Percentiles rank a stretch among this genome's conserved stretches.
Evolutionary conservation across 2,113 vertebrate genomes (phyloP).

Genomic region (Antidorcas marsupialis): DNA sequence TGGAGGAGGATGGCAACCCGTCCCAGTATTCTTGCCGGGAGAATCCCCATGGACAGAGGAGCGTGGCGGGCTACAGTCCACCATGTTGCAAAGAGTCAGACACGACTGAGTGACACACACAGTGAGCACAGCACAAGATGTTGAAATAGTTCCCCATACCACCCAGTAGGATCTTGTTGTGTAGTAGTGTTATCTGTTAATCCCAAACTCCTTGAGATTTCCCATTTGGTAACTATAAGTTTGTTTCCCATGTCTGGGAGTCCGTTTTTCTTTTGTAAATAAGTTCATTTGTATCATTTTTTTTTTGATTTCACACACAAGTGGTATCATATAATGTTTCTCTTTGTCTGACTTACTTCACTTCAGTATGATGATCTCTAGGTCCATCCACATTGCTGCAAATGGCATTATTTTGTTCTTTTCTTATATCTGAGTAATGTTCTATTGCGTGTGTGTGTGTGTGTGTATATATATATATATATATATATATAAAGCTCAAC

Average conservation of each 20-base stretch:
- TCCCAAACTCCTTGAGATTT: background rate
- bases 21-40: background rate
- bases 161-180: background rate
- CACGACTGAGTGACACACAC: background rate
- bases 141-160: background rate
- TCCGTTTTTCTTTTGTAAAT: background rate
- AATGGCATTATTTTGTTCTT: background rate
- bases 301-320: background rate
- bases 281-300: background rate
- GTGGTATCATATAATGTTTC: background rate
- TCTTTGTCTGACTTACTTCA: background rate
- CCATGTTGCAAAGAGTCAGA: background rate
- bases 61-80: fast-evolving
- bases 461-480: background rate
- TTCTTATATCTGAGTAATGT: background rate
- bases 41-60: background rate
- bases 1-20: background rate
- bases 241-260: background rate
- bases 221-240: background rate
- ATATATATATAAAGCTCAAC: background rate
- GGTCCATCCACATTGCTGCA: background rate
- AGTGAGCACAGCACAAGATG: background rate
- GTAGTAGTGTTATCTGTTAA: background rate
- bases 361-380: background rate
- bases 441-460: fast-evolving